Evolutionary conservation across 2,113 vertebrate species (phyloP).

Genomic region (Plecotus auritus): DNA sequence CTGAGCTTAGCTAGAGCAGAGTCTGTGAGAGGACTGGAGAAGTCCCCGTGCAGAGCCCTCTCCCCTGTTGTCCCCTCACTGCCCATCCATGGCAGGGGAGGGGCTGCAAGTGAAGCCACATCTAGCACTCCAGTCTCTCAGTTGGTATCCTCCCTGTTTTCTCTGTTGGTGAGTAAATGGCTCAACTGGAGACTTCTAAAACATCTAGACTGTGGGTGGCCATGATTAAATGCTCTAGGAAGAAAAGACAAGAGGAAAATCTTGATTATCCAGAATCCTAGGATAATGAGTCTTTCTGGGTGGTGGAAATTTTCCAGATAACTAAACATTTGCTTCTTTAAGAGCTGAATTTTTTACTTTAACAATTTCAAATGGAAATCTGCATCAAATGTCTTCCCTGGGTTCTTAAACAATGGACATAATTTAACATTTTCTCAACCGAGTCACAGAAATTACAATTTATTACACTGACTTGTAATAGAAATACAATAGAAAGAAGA

Average conservation of each 20-base stretch:
- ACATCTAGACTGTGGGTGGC: slow-evolving; percentile 58
- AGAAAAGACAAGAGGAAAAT: slow-evolving; percentile 37
- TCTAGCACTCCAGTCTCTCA: background rate
- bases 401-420: slow-evolving; percentile 31
- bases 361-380: slow-evolving; percentile 42
- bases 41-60: background rate
- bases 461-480: slow-evolving; percentile 13
- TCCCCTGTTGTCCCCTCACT: background rate
- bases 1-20: background rate
- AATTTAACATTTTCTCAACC: slow-evolving; percentile 19
- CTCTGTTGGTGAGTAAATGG: slow-evolving; percentile 24
- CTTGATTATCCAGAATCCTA: slow-evolving; percentile 38
- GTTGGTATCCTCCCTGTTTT: slow-evolving; percentile 39
- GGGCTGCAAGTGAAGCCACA: background rate
- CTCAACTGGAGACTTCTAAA: slow-evolving; percentile 38
- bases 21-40: background rate
- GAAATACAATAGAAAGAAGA: slow-evolving; percentile 24
- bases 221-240: slow-evolving; percentile 49
- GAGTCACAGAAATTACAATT: slow-evolving; percentile 25
- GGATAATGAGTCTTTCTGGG: slow-evolving; percentile 11
- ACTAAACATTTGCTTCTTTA: slow-evolving; percentile 6
- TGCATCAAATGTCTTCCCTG: slow-evolving; percentile 17
- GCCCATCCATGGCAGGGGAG: background rate
- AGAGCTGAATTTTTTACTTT: slow-evolving; percentile 31
- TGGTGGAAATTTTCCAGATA: slow-evolving; percentile 45